Percentiles rank a stretch among this genome's conserved stretches.
These are phyloP conservation scores for Herminia tarsipennalis DNA, from an alignment of 2,888 invertebrate species.

Conservation along the genomic window DNA sequence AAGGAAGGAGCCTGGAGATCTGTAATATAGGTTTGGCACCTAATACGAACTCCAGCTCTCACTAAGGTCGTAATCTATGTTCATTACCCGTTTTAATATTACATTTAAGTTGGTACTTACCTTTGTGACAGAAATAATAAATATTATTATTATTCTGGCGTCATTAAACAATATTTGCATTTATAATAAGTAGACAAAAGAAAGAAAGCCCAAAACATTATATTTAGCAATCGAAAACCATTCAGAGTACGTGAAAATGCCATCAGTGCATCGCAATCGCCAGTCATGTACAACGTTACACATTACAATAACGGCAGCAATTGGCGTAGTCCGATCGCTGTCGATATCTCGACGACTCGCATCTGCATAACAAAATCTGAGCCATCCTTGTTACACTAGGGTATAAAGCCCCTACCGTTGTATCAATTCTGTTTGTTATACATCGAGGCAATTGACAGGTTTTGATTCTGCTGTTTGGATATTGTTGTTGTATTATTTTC, in stretches of 20 bases:
- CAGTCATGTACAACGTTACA: slow-evolving; percentile 30
- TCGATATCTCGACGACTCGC: slow-evolving; percentile 46
- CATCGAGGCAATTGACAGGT: background rate
- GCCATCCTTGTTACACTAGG: slow-evolving; percentile 41
- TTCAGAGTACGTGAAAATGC: background rate
- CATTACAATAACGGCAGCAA: slow-evolving; percentile 38
- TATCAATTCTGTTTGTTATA: background rate
- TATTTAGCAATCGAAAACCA: background rate
- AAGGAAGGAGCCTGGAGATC: too few relatives aligned
- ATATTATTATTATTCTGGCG: too few relatives aligned
- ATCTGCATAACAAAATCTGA: slow-evolving; percentile 68
- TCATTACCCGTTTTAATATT: too few relatives aligned
- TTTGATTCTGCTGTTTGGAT: background rate
- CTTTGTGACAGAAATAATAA: too few relatives aligned
- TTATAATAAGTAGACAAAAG: too few relatives aligned
- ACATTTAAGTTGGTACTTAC: too few relatives aligned
- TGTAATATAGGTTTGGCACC: too few relatives aligned
- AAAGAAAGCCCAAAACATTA: background rate
- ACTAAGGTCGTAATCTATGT: too few relatives aligned
- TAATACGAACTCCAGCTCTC: too few relatives aligned
- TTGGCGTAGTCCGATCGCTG: slow-evolving; percentile 55
- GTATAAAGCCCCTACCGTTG: slow-evolving; percentile 6
- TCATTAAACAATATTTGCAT: too few relatives aligned
- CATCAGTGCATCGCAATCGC: background rate
- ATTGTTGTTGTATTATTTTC: background rate